These are phyloP conservation scores for Acronicta leporina DNA, from an alignment of 2,888 invertebrate genomes.

Conservation along the genomic window DNA sequence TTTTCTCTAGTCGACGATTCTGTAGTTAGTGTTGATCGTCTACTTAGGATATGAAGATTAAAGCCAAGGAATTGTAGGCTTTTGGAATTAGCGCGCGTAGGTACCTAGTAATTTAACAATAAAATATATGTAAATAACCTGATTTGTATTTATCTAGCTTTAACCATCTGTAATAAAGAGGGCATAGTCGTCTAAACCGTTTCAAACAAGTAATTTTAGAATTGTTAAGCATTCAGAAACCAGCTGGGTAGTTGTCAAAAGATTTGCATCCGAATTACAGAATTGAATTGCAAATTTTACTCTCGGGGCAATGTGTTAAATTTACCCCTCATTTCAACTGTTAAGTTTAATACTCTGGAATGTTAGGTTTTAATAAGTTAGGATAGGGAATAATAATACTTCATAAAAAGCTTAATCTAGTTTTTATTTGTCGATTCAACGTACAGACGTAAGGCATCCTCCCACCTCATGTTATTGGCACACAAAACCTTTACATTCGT, in stretches of 20 bases:
- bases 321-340: too few relatives aligned
- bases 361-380: slow-evolving; percentile 1
- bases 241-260: slow-evolving; percentile 3
- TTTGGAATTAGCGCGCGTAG: too few relatives aligned
- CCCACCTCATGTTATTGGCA: slow-evolving; percentile 85
- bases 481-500: slow-evolving; percentile 80
- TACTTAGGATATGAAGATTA: too few relatives aligned
- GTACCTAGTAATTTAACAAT: too few relatives aligned
- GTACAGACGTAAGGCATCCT: slow-evolving; percentile 87
- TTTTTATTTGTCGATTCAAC: slow-evolving; percentile 89
- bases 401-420: slow-evolving; percentile 86
- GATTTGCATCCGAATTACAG: slow-evolving; percentile 35
- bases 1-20: slow-evolving; percentile 6
- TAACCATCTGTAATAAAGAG: slow-evolving; percentile 4
- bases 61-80: too few relatives aligned
- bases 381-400: slow-evolving; percentile 68
- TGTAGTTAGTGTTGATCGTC: too few relatives aligned
- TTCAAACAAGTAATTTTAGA: slow-evolving; percentile 22
- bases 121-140: too few relatives aligned
- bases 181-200: too few relatives aligned
- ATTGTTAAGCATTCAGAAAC: not conserved
- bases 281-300: slow-evolving; percentile 32
- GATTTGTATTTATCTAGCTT: too few relatives aligned
- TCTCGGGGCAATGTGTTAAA: too few relatives aligned
- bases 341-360: not conserved